A percentile compares a stretch with the other conserved stretches of the same genome.
Evolutionary conservation across 2,797 vertebrate species (phyloP).

Genomic region (Arnoldichthys spilopterus): DNA sequence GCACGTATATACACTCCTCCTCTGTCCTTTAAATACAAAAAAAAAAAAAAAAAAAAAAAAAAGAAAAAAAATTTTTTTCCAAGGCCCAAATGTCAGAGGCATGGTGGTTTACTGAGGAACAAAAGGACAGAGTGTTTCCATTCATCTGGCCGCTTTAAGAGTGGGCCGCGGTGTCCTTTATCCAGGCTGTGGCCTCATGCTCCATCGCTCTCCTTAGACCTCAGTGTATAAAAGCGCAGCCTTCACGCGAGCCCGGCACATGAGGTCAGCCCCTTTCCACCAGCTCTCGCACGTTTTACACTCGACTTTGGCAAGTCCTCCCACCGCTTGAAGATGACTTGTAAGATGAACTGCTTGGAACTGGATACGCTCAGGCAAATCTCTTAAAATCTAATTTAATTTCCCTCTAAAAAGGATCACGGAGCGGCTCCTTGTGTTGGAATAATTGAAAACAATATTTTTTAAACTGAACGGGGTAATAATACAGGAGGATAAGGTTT

Average conservation of each 20-base stretch:
- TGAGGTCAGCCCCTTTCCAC: conserved; percentile 18
- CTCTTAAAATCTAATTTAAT: conserved; percentile 30
- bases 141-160: conserved; percentile 78
- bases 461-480: conserved; percentile 36
- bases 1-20: conserved; percentile 58
- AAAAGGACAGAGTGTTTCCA: conserved; percentile 67
- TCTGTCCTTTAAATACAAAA: conserved; percentile 39
- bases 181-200: conserved; percentile 59
- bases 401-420: conserved; percentile 16
- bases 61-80: conserved; percentile 39
- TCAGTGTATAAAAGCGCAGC: conserved; percentile 78
- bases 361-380: neutral
- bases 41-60: conserved; percentile 36
- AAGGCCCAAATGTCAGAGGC: conserved; percentile 53
- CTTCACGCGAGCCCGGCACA: conserved; percentile 71
- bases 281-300: conserved; percentile 29
- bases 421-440: conserved; percentile 16
- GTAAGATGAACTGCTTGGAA: conserved; percentile 32
- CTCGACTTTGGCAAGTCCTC: conserved; percentile 35
- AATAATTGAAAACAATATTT: conserved; percentile 47
- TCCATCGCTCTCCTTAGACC: conserved; percentile 78
- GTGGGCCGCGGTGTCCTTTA: conserved; percentile 70
- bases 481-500: conserved; percentile 32
- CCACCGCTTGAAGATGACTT: conserved; percentile 2
- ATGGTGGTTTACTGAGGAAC: conserved; percentile 63